Evolutionary conservation across 2,888 invertebrate species (phyloP).

Genomic region (Cephus pulcher): DNA sequence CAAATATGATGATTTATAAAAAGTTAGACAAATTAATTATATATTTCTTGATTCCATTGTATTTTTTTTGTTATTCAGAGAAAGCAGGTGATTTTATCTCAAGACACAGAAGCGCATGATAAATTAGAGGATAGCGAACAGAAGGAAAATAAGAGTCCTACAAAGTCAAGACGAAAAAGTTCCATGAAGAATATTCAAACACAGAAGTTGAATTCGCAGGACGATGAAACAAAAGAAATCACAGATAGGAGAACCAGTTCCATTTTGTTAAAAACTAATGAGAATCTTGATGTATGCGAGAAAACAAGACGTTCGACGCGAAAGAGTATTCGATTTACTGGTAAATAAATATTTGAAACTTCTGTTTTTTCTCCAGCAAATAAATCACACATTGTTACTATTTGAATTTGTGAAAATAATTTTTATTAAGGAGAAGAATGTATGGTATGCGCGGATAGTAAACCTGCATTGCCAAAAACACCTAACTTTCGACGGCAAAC

Average conservation of each 20-base stretch:
- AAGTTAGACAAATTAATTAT: slow-evolving; percentile 9
- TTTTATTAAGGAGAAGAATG: slow-evolving; percentile 36
- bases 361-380: slow-evolving; percentile 11
- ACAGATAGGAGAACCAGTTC: not conserved
- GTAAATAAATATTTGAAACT: slow-evolving; percentile 21
- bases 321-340: slow-evolving; percentile 40
- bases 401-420: slow-evolving; percentile 1
- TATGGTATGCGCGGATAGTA: slow-evolving; percentile 25
- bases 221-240: not conserved
- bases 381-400: slow-evolving; percentile 1
- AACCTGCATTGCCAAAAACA: slow-evolving; percentile 33
- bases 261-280: not conserved
- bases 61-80: not conserved
- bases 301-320: slow-evolving; percentile 32
- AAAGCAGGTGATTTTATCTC: slow-evolving; percentile 4
- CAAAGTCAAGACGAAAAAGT: not conserved
- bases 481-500: slow-evolving; percentile 29
- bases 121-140: slow-evolving; percentile 1
- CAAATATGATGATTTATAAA: slow-evolving; percentile 5
- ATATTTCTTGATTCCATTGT: not conserved
- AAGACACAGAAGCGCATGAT: not conserved
- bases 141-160: slow-evolving; percentile 22
- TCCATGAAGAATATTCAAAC: not conserved
- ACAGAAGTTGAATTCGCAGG: not conserved
- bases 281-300: not conserved